Conservation (phyloP, 1,140 invertebrate species). For the Brachionus calyciflorus region DNA sequence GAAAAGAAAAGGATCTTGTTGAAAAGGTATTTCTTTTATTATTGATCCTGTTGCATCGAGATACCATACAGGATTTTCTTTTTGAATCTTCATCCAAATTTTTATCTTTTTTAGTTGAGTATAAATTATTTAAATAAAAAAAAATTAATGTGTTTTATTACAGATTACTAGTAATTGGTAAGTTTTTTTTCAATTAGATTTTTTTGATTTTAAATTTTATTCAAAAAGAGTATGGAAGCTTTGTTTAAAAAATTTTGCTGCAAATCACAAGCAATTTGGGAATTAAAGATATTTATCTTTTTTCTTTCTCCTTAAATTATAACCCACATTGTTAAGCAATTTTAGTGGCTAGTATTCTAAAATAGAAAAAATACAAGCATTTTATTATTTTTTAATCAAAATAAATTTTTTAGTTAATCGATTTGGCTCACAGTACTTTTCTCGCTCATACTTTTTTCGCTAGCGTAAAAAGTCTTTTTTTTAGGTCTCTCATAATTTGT, state of each 20-base stretch:
- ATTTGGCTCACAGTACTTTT: too few relatives aligned
- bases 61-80: background rate
- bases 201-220: background rate
- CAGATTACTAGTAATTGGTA: background rate
- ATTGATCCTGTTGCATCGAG: background rate
- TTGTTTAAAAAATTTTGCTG: background rate
- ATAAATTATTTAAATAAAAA: background rate
- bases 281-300: background rate
- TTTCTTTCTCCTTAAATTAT: too few relatives aligned
- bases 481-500: too few relatives aligned
- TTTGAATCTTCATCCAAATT: background rate
- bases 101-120: background rate
- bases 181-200: background rate
- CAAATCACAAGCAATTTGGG: background rate
- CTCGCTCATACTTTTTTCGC: too few relatives aligned
- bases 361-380: too few relatives aligned
- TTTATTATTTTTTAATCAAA: too few relatives aligned
- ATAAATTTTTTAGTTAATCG: too few relatives aligned
- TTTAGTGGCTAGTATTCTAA: too few relatives aligned
- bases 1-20: background rate
- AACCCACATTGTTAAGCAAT: too few relatives aligned
- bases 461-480: too few relatives aligned
- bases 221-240: background rate
- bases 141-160: background rate
- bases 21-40: background rate